Percentiles rank a stretch among this genome's conserved stretches.
Evolutionary conservation across 2,113 vertebrate species (phyloP).

Genomic region (Oryzias curvinotus): DNA sequence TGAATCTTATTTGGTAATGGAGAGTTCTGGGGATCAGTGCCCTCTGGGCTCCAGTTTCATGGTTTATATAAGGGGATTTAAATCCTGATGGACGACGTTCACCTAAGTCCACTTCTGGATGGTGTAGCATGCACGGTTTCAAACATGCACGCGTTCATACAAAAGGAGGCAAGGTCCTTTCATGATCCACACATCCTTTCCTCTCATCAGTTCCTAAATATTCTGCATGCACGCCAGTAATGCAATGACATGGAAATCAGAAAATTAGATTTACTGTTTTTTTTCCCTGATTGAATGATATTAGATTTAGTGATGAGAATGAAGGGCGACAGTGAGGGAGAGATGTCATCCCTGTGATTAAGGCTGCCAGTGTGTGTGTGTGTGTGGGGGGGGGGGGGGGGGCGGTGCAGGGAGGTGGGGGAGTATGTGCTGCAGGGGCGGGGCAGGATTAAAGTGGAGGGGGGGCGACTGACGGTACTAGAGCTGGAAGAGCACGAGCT

Average conservation of each 20-base stretch:
- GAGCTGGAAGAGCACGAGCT: slow-evolving; percentile 11
- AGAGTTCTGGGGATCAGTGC: slow-evolving; percentile 13
- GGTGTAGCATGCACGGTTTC: too few species aligned
- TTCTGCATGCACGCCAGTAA: slow-evolving; percentile 1
- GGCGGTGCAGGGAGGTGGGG: slow-evolving; percentile 7
- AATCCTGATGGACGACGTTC: slow-evolving; percentile 18
- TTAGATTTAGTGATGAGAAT: slow-evolving; percentile 41
- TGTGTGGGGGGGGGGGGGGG: too few species aligned
- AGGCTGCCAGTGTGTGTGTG: slow-evolving; percentile 25
- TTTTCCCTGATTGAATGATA: slow-evolving; percentile 12
- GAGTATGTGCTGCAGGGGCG: slow-evolving; percentile 23
- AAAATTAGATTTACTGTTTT: slow-evolving; percentile 24
- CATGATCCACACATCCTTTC: slow-evolving; percentile 12
- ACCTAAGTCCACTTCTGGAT: not conserved
- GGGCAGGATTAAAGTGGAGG: slow-evolving; percentile 36
- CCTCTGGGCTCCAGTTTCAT: slow-evolving; percentile 8
- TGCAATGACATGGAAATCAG: slow-evolving; percentile 23
- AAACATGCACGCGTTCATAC: not conserved
- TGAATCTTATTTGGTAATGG: too few species aligned
- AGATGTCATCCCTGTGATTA: slow-evolving; percentile 57
- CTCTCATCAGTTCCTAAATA: slow-evolving; percentile 16
- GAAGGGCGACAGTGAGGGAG: slow-evolving; percentile 31
- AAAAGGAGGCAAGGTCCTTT: not conserved
- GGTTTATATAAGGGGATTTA: slow-evolving; percentile 62
- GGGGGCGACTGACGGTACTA: slow-evolving; percentile 25